phyloP scores from a whole-genome alignment of 2,888 invertebrate species.

The Drosophila barbarae region DNA sequence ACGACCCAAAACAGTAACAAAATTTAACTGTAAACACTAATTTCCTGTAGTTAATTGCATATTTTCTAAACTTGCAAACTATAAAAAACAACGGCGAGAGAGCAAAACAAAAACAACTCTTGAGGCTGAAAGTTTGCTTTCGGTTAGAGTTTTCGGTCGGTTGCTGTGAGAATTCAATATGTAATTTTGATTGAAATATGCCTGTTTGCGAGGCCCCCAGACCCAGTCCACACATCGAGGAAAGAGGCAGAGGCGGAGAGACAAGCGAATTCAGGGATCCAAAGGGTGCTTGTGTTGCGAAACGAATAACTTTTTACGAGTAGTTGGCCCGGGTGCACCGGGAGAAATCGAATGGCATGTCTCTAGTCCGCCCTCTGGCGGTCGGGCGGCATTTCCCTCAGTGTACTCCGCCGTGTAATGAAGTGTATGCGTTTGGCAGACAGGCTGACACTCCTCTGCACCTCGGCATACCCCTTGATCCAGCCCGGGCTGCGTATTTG shows the following conservation, averaged over 20 bases:
- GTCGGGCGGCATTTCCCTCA: slow-evolving; percentile 26
- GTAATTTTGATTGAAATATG: slow-evolving; percentile 76
- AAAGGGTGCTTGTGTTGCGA: slow-evolving; percentile 39
- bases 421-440: slow-evolving; percentile 63
- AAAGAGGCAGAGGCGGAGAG: slow-evolving; percentile 18
- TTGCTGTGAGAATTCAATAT: slow-evolving; percentile 54
- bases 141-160: slow-evolving; percentile 36
- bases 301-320: slow-evolving; percentile 53
- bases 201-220: slow-evolving; percentile 56
- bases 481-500: slow-evolving; percentile 63
- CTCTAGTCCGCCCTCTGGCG: background rate
- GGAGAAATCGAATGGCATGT: slow-evolving; percentile 3
- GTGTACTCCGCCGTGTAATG: slow-evolving; percentile 53
- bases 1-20: slow-evolving; percentile 17
- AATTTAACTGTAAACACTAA: slow-evolving; percentile 57
- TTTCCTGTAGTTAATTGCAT: slow-evolving; percentile 73
- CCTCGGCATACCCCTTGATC: slow-evolving; percentile 18
- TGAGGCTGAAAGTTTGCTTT: slow-evolving; percentile 40
- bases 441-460: slow-evolving; percentile 52
- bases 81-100: slow-evolving; percentile 39
- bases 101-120: slow-evolving; percentile 32
- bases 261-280: slow-evolving; percentile 19
- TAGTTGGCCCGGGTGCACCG: slow-evolving; percentile 25
- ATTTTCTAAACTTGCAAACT: slow-evolving; percentile 56
- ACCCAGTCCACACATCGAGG: slow-evolving; percentile 9